phyloP scores from a whole-genome alignment of 2,888 invertebrate species.

The Punctoribates punctum region DNA sequence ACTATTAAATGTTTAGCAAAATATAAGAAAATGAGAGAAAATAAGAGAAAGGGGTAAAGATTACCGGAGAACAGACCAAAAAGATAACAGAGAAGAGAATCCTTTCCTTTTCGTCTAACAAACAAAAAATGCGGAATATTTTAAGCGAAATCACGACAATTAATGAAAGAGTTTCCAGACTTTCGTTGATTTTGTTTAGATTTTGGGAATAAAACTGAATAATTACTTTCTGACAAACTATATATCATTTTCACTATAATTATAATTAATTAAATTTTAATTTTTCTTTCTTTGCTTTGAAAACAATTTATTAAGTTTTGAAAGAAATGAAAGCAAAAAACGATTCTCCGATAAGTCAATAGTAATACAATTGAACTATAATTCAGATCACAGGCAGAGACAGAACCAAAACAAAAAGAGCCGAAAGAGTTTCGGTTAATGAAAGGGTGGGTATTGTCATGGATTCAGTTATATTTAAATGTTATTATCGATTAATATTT shows the following conservation, averaged over 20 bases:
- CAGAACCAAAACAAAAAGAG: neutral
- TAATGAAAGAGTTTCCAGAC: neutral
- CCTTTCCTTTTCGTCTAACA: no score
- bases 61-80: no score
- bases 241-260: conserved; percentile 10
- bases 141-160: neutral
- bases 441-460: conserved; percentile 27
- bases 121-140: neutral
- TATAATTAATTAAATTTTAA: neutral
- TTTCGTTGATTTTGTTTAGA: neutral
- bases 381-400: neutral
- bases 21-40: neutral
- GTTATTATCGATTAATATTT: neutral
- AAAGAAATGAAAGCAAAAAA: neutral
- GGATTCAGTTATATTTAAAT: neutral
- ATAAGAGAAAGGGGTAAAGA: no score
- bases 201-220: neutral
- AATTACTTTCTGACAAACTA: neutral
- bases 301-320: neutral
- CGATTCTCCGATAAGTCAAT: no score
- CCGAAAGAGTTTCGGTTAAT: conserved; percentile 30
- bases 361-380: no score
- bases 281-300: neutral
- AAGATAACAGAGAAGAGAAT: no score
- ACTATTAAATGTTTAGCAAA: neutral